Conservation (phyloP, 53 echinoderm and acorn worm species). For the Pentamera pediparva region DNA sequence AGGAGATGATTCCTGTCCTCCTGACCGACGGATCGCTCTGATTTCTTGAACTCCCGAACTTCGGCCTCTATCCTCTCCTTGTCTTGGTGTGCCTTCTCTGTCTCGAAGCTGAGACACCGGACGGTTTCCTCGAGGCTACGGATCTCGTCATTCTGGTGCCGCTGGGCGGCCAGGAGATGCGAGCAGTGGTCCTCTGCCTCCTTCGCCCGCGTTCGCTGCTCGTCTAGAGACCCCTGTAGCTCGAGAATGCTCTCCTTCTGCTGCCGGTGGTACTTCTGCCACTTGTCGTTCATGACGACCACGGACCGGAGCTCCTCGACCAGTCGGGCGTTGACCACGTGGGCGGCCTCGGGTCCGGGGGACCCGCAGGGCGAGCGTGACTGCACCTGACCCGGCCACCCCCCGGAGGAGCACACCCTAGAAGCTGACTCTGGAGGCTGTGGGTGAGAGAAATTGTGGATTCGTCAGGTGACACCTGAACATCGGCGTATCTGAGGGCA, state of each 20-base stretch:
- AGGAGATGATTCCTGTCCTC: too few species aligned
- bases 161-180: background rate
- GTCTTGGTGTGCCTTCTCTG: too few species aligned
- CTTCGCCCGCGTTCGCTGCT: background rate
- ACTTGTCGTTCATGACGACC: conserved; percentile 21
- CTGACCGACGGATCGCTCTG: too few species aligned
- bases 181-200: conserved; percentile 10
- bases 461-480: background rate
- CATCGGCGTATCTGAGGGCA: background rate
- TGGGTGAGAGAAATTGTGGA: background rate
- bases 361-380: conserved; percentile 18
- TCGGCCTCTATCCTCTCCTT: too few species aligned
- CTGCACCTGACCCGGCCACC: conserved; percentile 4
- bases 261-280: conserved; percentile 15
- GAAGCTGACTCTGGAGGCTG: too few species aligned
- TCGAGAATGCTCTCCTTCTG: background rate
- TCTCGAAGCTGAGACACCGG: too few species aligned
- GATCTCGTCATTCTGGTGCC: too few species aligned
- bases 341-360: background rate
- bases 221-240: background rate
- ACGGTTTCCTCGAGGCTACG: too few species aligned
- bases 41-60: too few species aligned
- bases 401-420: background rate
- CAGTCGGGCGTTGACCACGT: background rate
- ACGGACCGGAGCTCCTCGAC: conserved; percentile 15